Base-by-base conservation (phyloP, 2,113 vertebrate species). In the Morone chrysops region DNA sequence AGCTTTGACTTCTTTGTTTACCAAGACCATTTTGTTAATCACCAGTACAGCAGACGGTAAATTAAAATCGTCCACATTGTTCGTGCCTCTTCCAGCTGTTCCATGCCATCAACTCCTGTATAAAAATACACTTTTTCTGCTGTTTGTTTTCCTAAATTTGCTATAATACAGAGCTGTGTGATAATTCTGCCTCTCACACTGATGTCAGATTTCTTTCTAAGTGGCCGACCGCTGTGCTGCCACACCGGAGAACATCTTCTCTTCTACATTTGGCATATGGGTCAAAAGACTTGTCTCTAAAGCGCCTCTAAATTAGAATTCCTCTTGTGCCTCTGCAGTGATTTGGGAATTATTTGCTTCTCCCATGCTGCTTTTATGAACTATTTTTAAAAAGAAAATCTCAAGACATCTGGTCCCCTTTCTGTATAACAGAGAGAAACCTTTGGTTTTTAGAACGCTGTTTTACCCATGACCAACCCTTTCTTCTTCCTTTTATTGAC, bases 231-330 rank as follows among this genome's bases (percentile, higher is more conserved):
- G 70, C 62, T 81, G 75, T 50, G 68, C 70, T 9, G 51, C 18
- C 53, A n/a, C 50, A 31, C 56, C 38, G 54, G 73, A 72, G 11
- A 71, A n/a, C 47, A 31, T n/a, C 25, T 41, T 67, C 22, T 36
- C 11, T 18, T 3, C 56, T 36, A 12, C 67, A 56, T 40, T 75
- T 31, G 59, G 25, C 83, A 78, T 51, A 56, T 51, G 68, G 38
- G 74, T 80, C 69, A 67, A 80, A 79, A 22, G 54, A 78, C 56
- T 80, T 17, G n/a, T 75, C 31, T 67, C 57, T 31, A 8, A 73
- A 78, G 63, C 53, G 65, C 6, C 25, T 57, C 20, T 75, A 85
- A 82, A 88, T 89, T 69, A 78, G 63, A 67, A 76, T 78, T 80
- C 25, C 61, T 76, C 56, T 66, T 60, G 69, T 3, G 12, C n/a